phyloP scores from a whole-genome alignment of 64 coral and sea anemone species.

The Montipora capricornis region DNA sequence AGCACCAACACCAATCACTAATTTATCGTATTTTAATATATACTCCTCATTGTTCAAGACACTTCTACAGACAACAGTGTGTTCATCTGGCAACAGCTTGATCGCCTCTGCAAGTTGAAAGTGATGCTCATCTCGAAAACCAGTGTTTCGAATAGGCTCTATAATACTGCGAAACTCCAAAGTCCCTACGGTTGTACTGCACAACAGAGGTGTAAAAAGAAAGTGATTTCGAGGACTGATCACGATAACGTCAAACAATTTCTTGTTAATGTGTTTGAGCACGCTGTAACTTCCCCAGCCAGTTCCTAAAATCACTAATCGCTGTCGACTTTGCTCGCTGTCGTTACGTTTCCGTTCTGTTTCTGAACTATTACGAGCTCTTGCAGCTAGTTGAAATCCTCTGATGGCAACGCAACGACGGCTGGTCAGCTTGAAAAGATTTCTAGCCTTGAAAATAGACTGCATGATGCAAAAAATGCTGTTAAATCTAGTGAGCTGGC shows the following conservation, averaged over 20 bases:
- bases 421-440: background rate
- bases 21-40: conserved; percentile 87
- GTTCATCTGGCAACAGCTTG: conserved; percentile 59
- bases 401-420: background rate
- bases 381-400: background rate
- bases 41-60: conserved; percentile 75
- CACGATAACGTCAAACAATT: conserved; percentile 96
- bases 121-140: conserved; percentile 97
- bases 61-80: conserved; percentile 73
- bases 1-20: conserved; percentile 92
- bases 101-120: conserved; percentile 94
- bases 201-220: conserved; percentile 93
- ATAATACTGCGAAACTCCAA: conserved; percentile 99
- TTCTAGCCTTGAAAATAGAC: background rate
- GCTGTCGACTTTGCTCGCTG: conserved; percentile 48
- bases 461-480: background rate
- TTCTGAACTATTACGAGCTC: background rate
- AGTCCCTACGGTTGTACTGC: conserved; percentile 96
- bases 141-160: conserved; percentile 93
- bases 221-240: conserved; percentile 98
- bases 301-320: conserved; percentile 91
- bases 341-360: background rate
- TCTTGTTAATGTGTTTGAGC: conserved; percentile 93
- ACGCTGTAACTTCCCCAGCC: conserved; percentile 99
- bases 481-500: too few species aligned